phyloP scores from a whole-genome alignment of 2,888 invertebrate species.

The Cetonia aurata region DNA sequence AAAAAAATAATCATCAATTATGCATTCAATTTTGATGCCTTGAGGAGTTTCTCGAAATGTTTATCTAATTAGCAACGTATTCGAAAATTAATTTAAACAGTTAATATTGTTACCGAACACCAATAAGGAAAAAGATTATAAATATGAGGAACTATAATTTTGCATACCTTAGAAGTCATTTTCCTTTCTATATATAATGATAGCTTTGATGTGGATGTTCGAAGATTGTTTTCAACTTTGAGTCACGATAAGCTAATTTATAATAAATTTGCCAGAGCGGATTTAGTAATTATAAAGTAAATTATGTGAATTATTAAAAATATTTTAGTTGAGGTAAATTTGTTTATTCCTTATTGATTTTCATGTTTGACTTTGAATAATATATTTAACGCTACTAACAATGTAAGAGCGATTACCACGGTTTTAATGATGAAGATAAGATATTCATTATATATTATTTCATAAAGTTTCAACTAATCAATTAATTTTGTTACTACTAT shows the following conservation, averaged over 20 bases:
- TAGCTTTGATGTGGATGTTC: background rate
- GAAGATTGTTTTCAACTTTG: background rate
- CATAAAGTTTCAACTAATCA: too few species aligned
- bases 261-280: background rate
- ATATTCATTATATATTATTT: too few species aligned
- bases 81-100: background rate
- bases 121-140: constrained; percentile 20
- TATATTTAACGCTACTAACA: too few species aligned
- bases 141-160: constrained; percentile 2
- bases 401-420: too few species aligned
- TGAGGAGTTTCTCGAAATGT: constrained; percentile 2
- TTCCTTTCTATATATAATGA: constrained; percentile 8
- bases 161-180: background rate
- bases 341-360: too few species aligned
- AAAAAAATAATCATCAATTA: constrained; percentile 13
- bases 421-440: too few species aligned
- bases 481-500: too few species aligned
- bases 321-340: background rate
- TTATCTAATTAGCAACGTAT: constrained; percentile 14
- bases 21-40: constrained; percentile 13
- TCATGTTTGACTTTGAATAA: too few species aligned
- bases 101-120: background rate
- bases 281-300: background rate
- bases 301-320: background rate
- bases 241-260: background rate